Conservation (phyloP, 2,113 vertebrate species). For the Petroica traversi region DNA sequence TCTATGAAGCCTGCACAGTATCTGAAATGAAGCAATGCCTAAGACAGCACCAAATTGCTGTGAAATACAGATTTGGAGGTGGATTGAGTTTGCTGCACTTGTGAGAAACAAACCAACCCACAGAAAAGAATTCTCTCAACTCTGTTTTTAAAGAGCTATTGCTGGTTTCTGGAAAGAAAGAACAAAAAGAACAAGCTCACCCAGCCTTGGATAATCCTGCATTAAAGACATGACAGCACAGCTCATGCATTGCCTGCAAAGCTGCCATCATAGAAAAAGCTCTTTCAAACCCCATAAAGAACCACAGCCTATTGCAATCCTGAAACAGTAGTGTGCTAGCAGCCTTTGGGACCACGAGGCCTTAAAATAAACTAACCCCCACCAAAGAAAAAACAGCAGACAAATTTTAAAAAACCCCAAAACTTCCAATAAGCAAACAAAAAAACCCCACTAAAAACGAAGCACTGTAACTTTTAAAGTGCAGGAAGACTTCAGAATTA, state of each 20-base stretch:
- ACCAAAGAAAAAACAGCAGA: not conserved
- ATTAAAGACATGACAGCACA: not conserved
- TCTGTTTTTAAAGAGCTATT: not conserved
- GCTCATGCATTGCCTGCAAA: not conserved
- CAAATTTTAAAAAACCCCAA: no score
- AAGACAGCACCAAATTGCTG: not conserved
- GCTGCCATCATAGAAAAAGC: not conserved
- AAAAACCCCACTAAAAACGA: no score
- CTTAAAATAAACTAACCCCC: not conserved
- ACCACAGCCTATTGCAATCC: not conserved
- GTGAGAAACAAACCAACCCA: not conserved
- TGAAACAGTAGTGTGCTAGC: not conserved
- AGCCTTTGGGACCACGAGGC: not conserved
- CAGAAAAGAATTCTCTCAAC: not conserved
- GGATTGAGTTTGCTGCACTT: not conserved
- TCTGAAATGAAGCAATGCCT: not conserved
- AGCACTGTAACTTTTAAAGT: not conserved
- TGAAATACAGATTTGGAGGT: not conserved
- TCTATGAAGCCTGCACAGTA: not conserved
- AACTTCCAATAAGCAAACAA: no score
- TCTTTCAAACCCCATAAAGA: not conserved
- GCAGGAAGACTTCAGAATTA: not conserved
- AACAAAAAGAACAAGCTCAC: not conserved
- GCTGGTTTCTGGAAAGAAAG: not conserved
- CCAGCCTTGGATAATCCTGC: not conserved